These are phyloP conservation scores for Theretra japonica DNA, from an alignment of 2,888 invertebrate genomes.

Conservation along the genomic window DNA sequence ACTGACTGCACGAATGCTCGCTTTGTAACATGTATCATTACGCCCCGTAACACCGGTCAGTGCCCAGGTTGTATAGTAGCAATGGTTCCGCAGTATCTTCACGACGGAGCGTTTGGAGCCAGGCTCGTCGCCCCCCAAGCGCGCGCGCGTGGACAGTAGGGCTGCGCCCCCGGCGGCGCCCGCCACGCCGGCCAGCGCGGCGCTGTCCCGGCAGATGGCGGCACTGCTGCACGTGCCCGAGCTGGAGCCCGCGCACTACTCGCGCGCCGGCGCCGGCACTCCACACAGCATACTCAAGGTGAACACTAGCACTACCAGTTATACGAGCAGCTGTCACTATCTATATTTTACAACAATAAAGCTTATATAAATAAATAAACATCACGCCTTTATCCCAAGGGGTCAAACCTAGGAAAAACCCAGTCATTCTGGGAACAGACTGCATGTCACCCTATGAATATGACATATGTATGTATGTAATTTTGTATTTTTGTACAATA, in stretches of 20 bases:
- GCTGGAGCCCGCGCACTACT: conserved; percentile 61
- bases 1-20: too few relatives aligned
- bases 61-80: neutral
- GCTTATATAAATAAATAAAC: too few relatives aligned
- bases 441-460: too few relatives aligned
- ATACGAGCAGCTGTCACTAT: too few relatives aligned
- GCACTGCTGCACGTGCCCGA: conserved; percentile 84
- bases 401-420: too few relatives aligned
- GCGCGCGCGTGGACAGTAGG: conserved; percentile 58
- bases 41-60: too few relatives aligned
- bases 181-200: conserved; percentile 39
- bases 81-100: conserved; percentile 7
- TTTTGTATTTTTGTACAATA: conserved; percentile 17
- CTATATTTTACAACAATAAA: too few relatives aligned
- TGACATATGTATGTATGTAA: too few relatives aligned
- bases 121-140: conserved; percentile 64
- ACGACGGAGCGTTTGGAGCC: conserved; percentile 38
- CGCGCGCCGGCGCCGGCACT: conserved; percentile 67
- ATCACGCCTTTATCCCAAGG: too few relatives aligned
- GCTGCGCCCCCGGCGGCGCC: conserved; percentile 37
- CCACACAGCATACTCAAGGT: conserved; percentile 89
- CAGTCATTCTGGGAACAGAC: too few relatives aligned
- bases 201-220: conserved; percentile 63
- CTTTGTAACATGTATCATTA: too few relatives aligned
- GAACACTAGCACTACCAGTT: neutral